Evolutionary conservation across 2,888 invertebrate genomes (phyloP).

Genomic region (Pseudeuparius sepicola): DNA sequence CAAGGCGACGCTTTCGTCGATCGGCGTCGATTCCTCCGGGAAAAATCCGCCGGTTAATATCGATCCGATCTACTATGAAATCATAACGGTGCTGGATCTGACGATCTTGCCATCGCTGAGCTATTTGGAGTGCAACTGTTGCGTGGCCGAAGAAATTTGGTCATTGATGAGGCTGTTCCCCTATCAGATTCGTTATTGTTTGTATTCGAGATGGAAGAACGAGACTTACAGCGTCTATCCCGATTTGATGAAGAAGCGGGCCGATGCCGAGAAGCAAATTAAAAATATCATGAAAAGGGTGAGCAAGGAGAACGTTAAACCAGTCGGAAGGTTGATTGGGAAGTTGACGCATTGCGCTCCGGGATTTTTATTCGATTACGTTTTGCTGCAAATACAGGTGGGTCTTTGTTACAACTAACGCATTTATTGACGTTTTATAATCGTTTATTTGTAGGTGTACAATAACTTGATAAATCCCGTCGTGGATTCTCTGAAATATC

Average conservation of each 20-base stretch:
- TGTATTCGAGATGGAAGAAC: conserved; percentile 96
- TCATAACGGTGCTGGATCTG: conserved; percentile 77
- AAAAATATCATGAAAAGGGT: conserved; percentile 96
- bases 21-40: conserved; percentile 27
- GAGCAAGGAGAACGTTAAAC: conserved; percentile 97
- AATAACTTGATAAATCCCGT: conserved; percentile 59
- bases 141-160: conserved; percentile 95
- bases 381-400: conserved; percentile 38
- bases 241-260: conserved; percentile 70
- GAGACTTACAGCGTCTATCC: conserved; percentile 77
- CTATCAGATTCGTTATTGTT: conserved; percentile 66
- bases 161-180: conserved; percentile 76
- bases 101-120: conserved; percentile 85
- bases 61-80: conserved; percentile 67
- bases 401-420: too few relatives aligned
- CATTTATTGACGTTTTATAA: too few relatives aligned
- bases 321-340: conserved; percentile 89
- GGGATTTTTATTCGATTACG: conserved; percentile 92
- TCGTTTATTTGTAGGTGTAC: too few relatives aligned
- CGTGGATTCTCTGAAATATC: conserved; percentile 93
- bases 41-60: conserved; percentile 28
- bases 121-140: conserved; percentile 88
- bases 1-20: conserved; percentile 34
- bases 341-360: conserved; percentile 96
- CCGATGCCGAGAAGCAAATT: conserved; percentile 81